Evolutionary conservation across 1,140 invertebrate species (phyloP).

Genomic region (Atopsyche davidsoni): DNA sequence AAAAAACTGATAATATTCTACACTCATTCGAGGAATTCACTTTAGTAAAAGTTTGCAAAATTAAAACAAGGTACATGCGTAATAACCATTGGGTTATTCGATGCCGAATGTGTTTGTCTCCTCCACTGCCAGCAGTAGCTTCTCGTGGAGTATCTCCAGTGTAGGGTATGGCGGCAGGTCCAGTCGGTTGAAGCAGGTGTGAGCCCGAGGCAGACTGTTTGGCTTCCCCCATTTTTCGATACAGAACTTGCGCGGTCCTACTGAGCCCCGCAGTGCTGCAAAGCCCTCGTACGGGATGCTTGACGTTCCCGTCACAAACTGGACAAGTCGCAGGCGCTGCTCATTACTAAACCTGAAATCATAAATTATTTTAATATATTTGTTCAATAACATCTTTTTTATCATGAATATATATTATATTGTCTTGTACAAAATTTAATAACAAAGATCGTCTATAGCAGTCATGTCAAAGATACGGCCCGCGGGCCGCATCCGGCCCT

Average conservation of each 20-base stretch:
- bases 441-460: no score
- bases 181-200: constrained; percentile 96
- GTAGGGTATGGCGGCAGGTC: constrained; percentile 94
- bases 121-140: constrained; percentile 89
- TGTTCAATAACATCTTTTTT: no score
- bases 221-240: constrained; percentile 98
- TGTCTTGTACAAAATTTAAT: no score
- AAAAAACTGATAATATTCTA: constrained; percentile 8
- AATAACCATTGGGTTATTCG: constrained; percentile 57
- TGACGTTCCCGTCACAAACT: constrained; percentile 96
- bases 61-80: constrained; percentile 20
- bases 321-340: constrained; percentile 81
- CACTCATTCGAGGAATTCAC: constrained; percentile 6
- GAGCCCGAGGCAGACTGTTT: constrained; percentile 88
- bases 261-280: constrained; percentile 86
- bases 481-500: no score
- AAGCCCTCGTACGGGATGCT: constrained; percentile 98
- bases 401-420: no score
- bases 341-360: constrained; percentile 81
- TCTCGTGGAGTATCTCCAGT: constrained; percentile 88
- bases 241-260: constrained; percentile 92
- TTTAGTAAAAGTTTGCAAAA: constrained; percentile 10
- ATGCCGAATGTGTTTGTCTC: constrained; percentile 98
- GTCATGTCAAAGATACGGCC: no score
- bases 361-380: no score